Base-by-base conservation (phyloP, 2,113 vertebrate genomes). In the Hepsetus odoe region DNA sequence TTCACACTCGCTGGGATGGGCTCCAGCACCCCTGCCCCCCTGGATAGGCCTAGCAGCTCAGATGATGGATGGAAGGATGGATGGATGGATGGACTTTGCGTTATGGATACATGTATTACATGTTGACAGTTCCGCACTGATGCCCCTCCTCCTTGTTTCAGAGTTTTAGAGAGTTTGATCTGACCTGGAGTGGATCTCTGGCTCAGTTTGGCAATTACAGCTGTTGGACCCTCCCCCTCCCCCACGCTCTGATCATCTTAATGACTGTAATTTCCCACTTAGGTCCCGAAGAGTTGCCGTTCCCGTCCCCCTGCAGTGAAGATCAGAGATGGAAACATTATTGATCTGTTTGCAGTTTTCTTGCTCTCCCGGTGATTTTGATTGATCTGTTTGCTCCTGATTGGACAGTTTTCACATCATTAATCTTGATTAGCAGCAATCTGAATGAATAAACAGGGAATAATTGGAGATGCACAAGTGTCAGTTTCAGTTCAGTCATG, bases 221-320 rank as follows among this genome's bases (percentile, higher is more conserved):
- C 55, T 77, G 53, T 40, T 61, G 0, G 76, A 51, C 62, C 16
- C 42, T n/a, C 46, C n/a, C n/a, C 32, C 32, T 14, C 42, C 28
- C 46, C 49, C 53, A 20, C 30, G 26, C 32, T 18, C 32, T 53
- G 65, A 69, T 80, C n/a, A 69, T 26, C 55, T 32, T 64, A 62
- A 70, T 62, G 70, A 76, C 56, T 24, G 16, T 71, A 5, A 76
- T 80, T 76, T 71, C 76, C 56, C 79, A 65, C 67, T 70, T 81
- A 64, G 35, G 6, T 40, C 62, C 4, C 18, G 44, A 35, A 64
- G 66, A 64, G 65, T 70, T 70, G 76, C 66, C 22, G 35, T 44
- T 56, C 49, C 35, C 35, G 4, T 20, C 13, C 38, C 8, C 32
- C 16, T 32, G 24, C 20, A 33, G 72, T 7, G 7, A 16, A 40